Conservation (phyloP, 2,113 vertebrate genomes). For the Atherinomorus stipes region DNA sequence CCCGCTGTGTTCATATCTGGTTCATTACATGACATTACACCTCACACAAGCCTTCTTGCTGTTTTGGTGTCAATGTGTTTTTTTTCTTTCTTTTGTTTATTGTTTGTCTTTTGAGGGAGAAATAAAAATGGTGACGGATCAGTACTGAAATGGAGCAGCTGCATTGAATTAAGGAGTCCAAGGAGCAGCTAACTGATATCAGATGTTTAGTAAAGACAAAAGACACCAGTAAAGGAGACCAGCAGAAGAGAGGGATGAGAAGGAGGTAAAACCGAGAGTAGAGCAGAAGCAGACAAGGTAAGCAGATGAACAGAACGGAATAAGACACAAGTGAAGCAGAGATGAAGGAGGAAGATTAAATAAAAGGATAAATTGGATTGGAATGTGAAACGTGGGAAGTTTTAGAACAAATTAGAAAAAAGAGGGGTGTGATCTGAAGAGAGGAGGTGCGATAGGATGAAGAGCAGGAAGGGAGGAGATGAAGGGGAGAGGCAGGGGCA, state of each 20-base stretch:
- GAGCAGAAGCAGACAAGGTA: background rate
- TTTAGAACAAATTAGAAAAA: constrained; percentile 11
- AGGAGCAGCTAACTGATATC: constrained; percentile 55
- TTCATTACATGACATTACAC: no score
- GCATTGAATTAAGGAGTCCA: constrained; percentile 49
- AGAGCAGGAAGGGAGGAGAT: background rate
- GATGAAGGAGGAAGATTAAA: constrained; percentile 5
- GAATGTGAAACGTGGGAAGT: constrained; percentile 16
- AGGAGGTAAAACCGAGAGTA: background rate
- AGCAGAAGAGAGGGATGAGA: background rate
- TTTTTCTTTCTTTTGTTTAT: background rate
- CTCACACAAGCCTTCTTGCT: no score
- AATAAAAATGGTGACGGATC: background rate
- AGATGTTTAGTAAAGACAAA: constrained; percentile 63
- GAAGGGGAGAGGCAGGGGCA: constrained; percentile 12
- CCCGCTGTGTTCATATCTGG: no score
- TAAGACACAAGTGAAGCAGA: constrained; percentile 4
- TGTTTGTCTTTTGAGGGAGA: constrained; percentile 1
- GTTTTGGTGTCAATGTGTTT: no score
- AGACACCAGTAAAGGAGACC: constrained; percentile 1
- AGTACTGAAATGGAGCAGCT: constrained; percentile 24
- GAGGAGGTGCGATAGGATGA: constrained; percentile 19
- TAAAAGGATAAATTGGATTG: constrained; percentile 8
- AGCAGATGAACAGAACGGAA: constrained; percentile 4
- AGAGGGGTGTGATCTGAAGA: constrained; percentile 24